Evolutionary conservation across 2,113 vertebrate genomes (phyloP).

Genomic region (Alosa alosa): DNA sequence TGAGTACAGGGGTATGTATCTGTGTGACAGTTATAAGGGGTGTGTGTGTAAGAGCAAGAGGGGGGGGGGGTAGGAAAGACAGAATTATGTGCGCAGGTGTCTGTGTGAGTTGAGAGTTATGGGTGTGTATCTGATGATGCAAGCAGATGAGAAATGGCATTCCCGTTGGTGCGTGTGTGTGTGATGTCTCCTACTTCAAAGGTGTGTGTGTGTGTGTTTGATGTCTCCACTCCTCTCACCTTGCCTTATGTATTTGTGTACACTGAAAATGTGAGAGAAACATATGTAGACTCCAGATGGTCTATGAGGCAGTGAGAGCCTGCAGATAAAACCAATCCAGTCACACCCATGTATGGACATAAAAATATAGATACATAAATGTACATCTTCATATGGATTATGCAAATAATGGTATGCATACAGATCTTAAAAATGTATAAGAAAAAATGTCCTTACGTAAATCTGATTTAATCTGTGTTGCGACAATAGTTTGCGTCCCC

Average conservation of each 20-base stretch:
- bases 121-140: conserved; percentile 5
- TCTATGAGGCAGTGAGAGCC: not conserved
- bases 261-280: not conserved
- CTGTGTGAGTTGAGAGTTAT: not conserved
- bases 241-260: not conserved
- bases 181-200: not conserved
- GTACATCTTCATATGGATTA: not conserved
- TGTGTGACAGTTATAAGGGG: not conserved
- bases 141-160: conserved; percentile 19
- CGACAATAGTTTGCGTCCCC: not conserved
- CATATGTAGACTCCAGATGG: not conserved
- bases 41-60: not conserved
- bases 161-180: not conserved
- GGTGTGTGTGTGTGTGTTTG: not conserved
- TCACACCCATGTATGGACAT: not conserved
- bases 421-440: not conserved
- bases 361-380: not conserved
- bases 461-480: not conserved
- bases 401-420: not conserved
- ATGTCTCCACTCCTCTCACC: not conserved
- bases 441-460: not conserved
- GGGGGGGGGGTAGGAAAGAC: not conserved
- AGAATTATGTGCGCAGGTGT: conserved; percentile 12
- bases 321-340: not conserved
- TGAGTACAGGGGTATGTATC: not conserved